Conservation (phyloP, 1,140 invertebrate genomes). For the Magallana gigas region DNA sequence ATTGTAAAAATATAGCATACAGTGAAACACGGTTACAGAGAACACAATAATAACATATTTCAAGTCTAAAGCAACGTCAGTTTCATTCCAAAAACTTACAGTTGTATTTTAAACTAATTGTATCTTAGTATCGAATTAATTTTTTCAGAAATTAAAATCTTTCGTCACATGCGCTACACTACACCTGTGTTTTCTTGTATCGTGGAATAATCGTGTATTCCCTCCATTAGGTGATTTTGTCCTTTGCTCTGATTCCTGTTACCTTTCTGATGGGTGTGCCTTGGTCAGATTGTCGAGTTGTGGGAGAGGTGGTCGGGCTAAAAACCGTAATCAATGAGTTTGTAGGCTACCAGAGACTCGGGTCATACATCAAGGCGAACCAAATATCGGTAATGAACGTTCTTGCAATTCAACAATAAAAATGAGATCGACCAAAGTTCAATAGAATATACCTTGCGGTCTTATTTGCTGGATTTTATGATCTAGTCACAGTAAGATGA, state of each 20-base stretch:
- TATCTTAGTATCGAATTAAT: no score
- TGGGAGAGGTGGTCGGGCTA: constrained; percentile 69
- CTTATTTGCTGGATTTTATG: not conserved
- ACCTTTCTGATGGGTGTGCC: constrained; percentile 71
- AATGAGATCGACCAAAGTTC: not conserved
- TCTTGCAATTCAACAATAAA: no score
- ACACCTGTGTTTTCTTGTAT: no score
- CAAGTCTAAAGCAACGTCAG: no score
- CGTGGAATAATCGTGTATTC: no score
- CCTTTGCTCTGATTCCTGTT: constrained; percentile 70
- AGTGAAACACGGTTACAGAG: no score
- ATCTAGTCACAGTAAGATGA: not conserved
- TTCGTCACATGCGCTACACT: no score
- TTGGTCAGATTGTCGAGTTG: constrained; percentile 62
- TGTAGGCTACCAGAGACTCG: constrained; percentile 68
- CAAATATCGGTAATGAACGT: constrained; percentile 43
- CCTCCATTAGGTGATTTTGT: constrained; percentile 60
- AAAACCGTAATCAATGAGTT: constrained; percentile 73
- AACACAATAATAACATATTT: no score
- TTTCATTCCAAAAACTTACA: no score
- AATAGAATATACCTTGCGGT: not conserved
- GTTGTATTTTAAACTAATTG: no score
- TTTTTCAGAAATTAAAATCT: no score
- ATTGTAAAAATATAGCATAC: no score
- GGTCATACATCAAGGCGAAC: constrained; percentile 53